Conservation (phyloP, 2,888 invertebrate species). For the Podabrus alpinus region DNA sequence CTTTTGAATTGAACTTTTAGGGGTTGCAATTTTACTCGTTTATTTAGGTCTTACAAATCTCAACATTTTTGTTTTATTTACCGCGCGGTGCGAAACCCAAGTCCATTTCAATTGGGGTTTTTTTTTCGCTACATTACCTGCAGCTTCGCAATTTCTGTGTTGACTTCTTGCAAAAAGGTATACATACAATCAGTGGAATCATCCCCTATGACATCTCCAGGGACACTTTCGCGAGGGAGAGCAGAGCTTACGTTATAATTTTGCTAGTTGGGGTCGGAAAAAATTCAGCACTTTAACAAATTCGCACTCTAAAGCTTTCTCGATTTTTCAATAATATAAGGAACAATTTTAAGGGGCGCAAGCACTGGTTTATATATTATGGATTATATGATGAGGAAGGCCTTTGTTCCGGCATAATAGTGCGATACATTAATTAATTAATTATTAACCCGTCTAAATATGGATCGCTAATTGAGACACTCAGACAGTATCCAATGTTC, state of each 20-base stretch:
- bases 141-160: background rate
- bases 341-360: background rate
- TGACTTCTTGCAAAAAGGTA: background rate
- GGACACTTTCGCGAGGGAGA: background rate
- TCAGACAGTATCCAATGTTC: constrained; percentile 6
- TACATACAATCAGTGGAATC: background rate
- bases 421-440: background rate
- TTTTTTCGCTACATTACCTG: background rate
- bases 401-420: background rate
- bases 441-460: background rate
- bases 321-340: background rate
- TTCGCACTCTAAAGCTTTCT: background rate
- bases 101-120: background rate
- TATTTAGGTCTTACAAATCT: background rate
- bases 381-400: background rate
- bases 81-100: background rate
- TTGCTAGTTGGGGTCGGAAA: background rate
- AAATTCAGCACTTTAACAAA: constrained; percentile 2
- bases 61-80: background rate
- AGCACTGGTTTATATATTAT: background rate
- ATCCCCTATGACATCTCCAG: background rate
- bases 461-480: background rate
- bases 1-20: background rate
- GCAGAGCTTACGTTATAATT: constrained; percentile 1
- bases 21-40: background rate